phyloP scores from a whole-genome alignment of 1,140 invertebrate species.

The Ctenoplectra terminalis region DNA sequence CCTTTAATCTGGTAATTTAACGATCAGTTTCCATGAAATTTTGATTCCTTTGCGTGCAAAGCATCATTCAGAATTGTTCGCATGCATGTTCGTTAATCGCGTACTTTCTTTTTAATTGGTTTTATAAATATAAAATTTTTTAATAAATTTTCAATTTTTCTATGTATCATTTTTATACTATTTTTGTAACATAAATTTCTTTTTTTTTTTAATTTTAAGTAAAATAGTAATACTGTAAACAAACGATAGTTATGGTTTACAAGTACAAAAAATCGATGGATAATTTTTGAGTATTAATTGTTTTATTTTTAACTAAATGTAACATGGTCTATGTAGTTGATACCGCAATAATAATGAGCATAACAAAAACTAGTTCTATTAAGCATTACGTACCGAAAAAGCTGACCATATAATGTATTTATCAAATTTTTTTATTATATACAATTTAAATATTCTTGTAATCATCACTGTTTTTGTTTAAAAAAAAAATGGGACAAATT shows the following conservation, averaged over 20 bases:
- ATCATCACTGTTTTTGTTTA: too few species aligned
- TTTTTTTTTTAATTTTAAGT: too few species aligned
- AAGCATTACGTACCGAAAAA: too few species aligned
- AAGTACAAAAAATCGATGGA: too few species aligned
- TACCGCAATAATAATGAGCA: neutral
- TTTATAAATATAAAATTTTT: neutral
- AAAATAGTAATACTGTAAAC: too few species aligned
- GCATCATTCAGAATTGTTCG: neutral
- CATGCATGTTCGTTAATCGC: neutral
- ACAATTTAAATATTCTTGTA: too few species aligned
- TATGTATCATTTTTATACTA: neutral
- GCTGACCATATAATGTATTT: neutral
- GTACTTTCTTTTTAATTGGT: neutral
- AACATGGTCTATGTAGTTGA: neutral
- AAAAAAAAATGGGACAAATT: too few species aligned
- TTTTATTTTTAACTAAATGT: too few species aligned
- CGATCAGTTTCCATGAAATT: constrained; percentile 14
- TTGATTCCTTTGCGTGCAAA: neutral
- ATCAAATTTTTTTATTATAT: neutral
- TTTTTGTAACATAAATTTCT: too few species aligned
- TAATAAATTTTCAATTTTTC: neutral
- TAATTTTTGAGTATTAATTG: too few species aligned
- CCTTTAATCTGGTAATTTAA: constrained; percentile 4
- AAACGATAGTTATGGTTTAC: too few species aligned
- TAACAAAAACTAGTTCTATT: too few species aligned